Percentiles rank a stretch among this genome's conserved stretches.
Evolutionary conservation across 2,113 vertebrate genomes (phyloP).

Genomic region (Gadus macrocephalus): DNA sequence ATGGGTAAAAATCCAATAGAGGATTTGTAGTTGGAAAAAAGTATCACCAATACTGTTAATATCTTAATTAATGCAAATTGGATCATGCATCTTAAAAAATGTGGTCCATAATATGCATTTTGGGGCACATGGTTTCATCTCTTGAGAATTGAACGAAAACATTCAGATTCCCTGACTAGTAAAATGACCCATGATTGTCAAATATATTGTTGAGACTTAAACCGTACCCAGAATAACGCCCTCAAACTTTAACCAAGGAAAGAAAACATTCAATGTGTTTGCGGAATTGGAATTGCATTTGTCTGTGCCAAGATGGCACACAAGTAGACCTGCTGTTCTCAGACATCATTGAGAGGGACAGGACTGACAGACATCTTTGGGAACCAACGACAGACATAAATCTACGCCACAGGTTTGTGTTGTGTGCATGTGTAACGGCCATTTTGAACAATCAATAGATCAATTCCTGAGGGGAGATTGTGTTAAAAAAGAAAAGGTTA

Average conservation of each 20-base stretch:
- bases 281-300: conserved; percentile 12
- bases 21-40: conserved; percentile 13
- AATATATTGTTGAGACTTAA: conserved; percentile 28
- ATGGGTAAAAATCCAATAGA: conserved; percentile 8
- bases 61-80: neutral
- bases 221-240: conserved; percentile 6
- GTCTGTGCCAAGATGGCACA: neutral
- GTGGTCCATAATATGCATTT: conserved; percentile 22
- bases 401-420: neutral
- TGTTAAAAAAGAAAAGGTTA: neutral
- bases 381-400: conserved; percentile 38
- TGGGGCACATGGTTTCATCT: neutral
- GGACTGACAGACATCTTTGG: conserved; percentile 12
- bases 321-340: neutral
- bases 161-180: neutral
- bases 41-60: neutral
- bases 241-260: conserved; percentile 21
- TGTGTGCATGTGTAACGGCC: neutral
- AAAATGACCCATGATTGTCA: conserved; percentile 39
- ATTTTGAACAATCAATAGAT: conserved; percentile 24
- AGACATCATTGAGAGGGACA: conserved; percentile 12
- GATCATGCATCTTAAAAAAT: conserved; percentile 13
- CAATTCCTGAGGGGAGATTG: neutral
- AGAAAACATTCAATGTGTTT: conserved; percentile 16
- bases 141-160: neutral